Evolutionary conservation across 2,797 vertebrate species (phyloP).

Genomic region (Acrocephalus scirpaceus): DNA sequence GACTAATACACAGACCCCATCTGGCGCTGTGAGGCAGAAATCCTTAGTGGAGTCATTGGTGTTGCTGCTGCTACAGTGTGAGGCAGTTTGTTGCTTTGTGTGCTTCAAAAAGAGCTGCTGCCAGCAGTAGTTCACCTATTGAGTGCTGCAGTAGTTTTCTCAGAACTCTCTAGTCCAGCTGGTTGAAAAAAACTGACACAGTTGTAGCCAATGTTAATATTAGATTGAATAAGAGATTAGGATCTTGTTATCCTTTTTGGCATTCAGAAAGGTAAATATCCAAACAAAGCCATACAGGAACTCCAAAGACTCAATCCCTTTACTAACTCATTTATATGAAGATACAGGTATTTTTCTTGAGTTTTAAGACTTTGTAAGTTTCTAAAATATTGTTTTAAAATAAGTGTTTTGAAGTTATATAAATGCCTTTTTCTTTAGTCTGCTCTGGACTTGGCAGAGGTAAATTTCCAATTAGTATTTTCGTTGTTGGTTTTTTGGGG

Average conservation of each 20-base stretch:
- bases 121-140: not conserved
- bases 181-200: not conserved
- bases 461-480: constrained; percentile 50
- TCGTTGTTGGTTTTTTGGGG: not conserved
- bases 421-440: not conserved
- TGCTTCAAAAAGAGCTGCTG: not conserved
- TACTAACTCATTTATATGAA: not conserved
- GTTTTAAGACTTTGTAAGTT: not conserved
- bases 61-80: not conserved
- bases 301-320: not conserved
- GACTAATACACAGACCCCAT: not conserved
- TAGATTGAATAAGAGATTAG: not conserved
- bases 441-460: not conserved
- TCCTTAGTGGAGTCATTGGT: not conserved
- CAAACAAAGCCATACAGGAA: not conserved
- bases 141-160: not conserved
- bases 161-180: not conserved
- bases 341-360: not conserved
- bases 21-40: not conserved
- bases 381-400: not conserved
- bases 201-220: not conserved
- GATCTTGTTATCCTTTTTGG: not conserved
- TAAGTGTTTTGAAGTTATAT: not conserved
- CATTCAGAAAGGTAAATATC: not conserved
- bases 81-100: not conserved